A percentile compares a stretch with the other conserved stretches of the same genome.
phyloP scores from a whole-genome alignment of 2,113 vertebrate genomes.

The Heptranchias perlo region DNA sequence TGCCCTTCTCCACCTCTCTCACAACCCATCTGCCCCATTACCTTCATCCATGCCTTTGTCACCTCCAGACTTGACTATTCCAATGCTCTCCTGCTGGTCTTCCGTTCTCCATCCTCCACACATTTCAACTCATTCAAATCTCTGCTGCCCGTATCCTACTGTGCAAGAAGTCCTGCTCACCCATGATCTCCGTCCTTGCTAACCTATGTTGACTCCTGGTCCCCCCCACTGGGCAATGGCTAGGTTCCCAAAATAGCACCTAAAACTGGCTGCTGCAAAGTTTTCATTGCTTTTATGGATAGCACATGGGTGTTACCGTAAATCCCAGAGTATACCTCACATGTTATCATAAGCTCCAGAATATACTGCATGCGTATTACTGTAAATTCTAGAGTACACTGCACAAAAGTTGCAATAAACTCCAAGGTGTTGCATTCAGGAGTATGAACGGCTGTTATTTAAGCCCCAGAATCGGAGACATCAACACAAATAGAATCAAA shows the following conservation, averaged over 20 bases:
- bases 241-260: not conserved
- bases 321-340: not conserved
- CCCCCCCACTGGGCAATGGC: not conserved
- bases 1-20: not conserved
- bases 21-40: not conserved
- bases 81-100: not conserved
- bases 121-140: not conserved
- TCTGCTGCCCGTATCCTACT: not conserved
- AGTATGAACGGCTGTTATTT: not conserved
- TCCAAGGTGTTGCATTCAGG: not conserved
- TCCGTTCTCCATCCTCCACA: not conserved
- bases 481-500: not conserved
- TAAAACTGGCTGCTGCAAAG: not conserved
- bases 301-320: not conserved
- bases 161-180: not conserved
- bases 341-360: not conserved
- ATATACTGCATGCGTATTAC: not conserved
- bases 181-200: not conserved
- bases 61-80: not conserved
- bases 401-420: no score
- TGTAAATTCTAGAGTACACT: not conserved
- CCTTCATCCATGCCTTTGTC: not conserved
- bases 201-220: no score
- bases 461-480: not conserved
- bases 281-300: not conserved